Evolutionary conservation across 2,888 invertebrate species (phyloP), one percentile per base, ranked within the genome.

Genomic region (Microctonus hyperodae): DNA sequence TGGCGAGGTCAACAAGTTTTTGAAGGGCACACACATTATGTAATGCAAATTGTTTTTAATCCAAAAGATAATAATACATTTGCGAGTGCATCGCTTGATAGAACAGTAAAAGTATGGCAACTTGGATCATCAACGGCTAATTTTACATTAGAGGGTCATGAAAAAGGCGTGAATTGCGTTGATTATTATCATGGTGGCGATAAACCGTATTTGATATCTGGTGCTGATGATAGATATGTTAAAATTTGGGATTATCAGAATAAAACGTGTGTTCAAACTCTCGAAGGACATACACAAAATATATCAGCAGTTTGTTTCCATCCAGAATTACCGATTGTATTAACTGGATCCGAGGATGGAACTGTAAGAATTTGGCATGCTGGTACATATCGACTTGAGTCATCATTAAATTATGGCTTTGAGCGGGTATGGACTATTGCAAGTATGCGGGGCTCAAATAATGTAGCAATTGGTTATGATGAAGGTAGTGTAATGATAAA

Each of bases 171-270:
- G 0, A 99, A 99, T 84, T 98, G 98, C 85, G 96, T 99, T 0
- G 98, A 99, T 85, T 99, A 99, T 81, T 99, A 99, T 83, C 95
- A 97, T 80, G 98, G 97, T 7, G 98, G 98, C 5, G 99, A 99
- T 82, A 99, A 99, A 79, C 99, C 99, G 0, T 99, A 99, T 83
- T 87, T 99, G 62, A 98, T 98, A 80, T 98, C 98, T 60, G 99
- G 99, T 2, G 98, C 98, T 31, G 99, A 99, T 83, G 99, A 99
- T 85, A 90, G 96, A 63, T 88, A 95, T 53, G 97, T 98, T 6
- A 99, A 98, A 86, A 99, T 99, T 78, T 99, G 99, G 99, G 99
- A 99, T 82, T 99, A 99, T 84, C 95, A 99, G 85, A 99, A 98
- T 85, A 99, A 99, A 86, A 98, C 97, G 0, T 99, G 98, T 84